Evolutionary conservation across 2,888 invertebrate species (phyloP), one percentile per base, ranked within the genome.

Genomic region (Dolichopus griseipennis): DNA sequence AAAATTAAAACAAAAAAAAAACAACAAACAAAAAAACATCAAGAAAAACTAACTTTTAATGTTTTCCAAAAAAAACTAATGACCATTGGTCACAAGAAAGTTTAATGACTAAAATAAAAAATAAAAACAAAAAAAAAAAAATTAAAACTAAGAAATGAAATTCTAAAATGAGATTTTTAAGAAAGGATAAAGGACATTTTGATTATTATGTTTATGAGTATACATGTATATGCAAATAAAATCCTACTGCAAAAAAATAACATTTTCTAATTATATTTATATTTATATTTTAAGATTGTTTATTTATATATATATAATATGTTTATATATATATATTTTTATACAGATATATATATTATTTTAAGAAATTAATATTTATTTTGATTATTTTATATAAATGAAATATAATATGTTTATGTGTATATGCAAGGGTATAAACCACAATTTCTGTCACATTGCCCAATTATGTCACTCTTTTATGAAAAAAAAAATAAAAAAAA

Each of bases 21-120:
- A 6, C 7, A 52, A 52, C 2, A 52, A 6, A n/a, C 2, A 18
- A 52, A 52, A 52, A 52, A 52, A 12, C 1, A 18, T 6, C 5
- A 52, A n/a, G n/a, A n/a, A 52, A 52, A 52, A 52, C 52, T 52
- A 52, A 52, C 52, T 52, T 52, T 52, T 52, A 52, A 52, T 52
- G 52, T 52, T 52, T 18, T 52, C 52, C 15, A 52, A 52, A 52
- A 34, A 34, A 52, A 52, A 52, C 52, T 52, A 52, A 52, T 52
- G 52, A 52, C 52, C 52, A 52, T 52, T 52, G 52, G 52, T 52
- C 52, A 52, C 52, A 52, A 52, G 52, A 52, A 52, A 52, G 12
- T 52, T 52, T 52, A 52, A 52, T 52, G 52, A 52, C 52, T 52
- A 52, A 52, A 52, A 27, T 27, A 27, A 27, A 27, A 27, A 27